Base-by-base conservation (phyloP, 2,113 vertebrate genomes). In the Corythornis vintsioides region DNA sequence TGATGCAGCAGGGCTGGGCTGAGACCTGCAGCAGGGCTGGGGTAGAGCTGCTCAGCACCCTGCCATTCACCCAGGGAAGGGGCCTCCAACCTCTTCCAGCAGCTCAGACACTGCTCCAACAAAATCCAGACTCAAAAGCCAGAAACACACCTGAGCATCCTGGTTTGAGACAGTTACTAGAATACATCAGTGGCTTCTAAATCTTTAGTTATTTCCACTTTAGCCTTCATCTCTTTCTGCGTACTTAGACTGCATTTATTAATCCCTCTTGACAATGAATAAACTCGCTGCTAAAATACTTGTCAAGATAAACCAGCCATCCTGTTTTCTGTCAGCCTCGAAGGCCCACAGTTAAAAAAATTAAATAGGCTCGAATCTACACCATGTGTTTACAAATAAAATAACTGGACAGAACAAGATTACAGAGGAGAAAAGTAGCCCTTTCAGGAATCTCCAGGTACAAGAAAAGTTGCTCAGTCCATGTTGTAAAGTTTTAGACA, bases 361-460 rank as follows among this genome's bases (percentile, higher is more conserved):
- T 21, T 56, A 79, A 83, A 93, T 11, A 88, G 69, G 56, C 79
- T 97, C 90, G 80, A 94, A 96, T 76, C 82, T 92, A 85, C 25
- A 91, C 61, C 43, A 3, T 93, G 13, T 96, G 96, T 95, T 95
- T 96, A 93, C 90, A 91, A 95, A 96, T 75, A 90, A 96, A 96
- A 69, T 82, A 86, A 67, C 63, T n/a, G 63, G 61, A 96, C 80
- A 95, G 73, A 92, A 77, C 29, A 88, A 90, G 90, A 95, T 88
- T 95, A 91, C 90, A 95, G 88, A 90, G 76, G 71, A 97, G 0
- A 4, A 96, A 94, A 83, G 2, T 4, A 96, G 91, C 95, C 94
- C 92, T 88, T 94, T 87, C 55, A 86, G 75, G 48, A 97, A 83
- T 66, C 56, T 72, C 11, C 75, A 85, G 79, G 48, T 84, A 93